Evolutionary conservation across 2,113 vertebrate species (phyloP).

Genomic region (Paradoxurus hermaphroditus): DNA sequence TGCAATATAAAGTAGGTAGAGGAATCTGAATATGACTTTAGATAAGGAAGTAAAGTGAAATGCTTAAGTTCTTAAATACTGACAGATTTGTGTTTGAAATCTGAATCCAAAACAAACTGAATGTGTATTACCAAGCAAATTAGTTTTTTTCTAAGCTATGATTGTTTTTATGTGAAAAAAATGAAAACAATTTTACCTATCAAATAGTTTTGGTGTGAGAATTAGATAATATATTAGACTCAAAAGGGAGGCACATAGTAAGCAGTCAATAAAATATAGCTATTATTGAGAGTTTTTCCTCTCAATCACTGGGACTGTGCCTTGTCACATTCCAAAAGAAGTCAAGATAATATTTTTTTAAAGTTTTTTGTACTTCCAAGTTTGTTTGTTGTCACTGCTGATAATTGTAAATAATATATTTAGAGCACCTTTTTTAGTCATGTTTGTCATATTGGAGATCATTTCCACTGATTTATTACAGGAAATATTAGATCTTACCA

Average conservation of each 20-base stretch:
- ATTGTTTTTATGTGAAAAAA: not conserved
- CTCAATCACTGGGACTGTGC: not conserved
- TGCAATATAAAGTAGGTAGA: not conserved
- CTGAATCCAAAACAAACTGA: not conserved
- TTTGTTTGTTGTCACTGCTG: not conserved
- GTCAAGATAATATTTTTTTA: not conserved
- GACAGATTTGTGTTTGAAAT: not conserved
- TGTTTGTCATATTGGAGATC: not conserved
- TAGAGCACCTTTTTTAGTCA: not conserved
- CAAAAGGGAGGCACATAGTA: not conserved
- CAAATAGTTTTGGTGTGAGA: not conserved
- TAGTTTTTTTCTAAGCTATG: not conserved
- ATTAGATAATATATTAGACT: not conserved
- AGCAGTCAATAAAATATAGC: not conserved
- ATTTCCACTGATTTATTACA: not conserved
- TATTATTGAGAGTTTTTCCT: not conserved
- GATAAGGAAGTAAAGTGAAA: not conserved
- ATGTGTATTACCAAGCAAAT: not conserved
- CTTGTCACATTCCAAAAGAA: not conserved
- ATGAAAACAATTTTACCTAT: not conserved
- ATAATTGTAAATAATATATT: not conserved
- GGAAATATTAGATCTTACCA: not conserved
- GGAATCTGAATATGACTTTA: not conserved
- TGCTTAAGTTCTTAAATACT: not conserved
- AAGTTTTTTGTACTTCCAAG: not conserved